Evolutionary conservation across 2,113 vertebrate species (phyloP), one percentile per base, ranked within the genome.

Genomic region (Mastomys natalensis): DNA sequence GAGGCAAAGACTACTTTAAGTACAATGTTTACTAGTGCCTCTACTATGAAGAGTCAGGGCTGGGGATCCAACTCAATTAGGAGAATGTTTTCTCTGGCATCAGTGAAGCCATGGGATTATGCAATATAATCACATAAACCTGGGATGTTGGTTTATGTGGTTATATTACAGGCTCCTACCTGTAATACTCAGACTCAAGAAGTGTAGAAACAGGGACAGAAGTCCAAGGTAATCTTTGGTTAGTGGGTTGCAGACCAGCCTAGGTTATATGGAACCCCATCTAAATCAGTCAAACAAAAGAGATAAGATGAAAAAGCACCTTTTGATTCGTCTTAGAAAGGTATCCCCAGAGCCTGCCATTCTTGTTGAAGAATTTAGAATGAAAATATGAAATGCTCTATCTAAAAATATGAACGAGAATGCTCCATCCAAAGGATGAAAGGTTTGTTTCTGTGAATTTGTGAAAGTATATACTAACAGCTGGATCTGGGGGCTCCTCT

Each of bases 381-480:
- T 40, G 7, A 31, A 29, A 81, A 55, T 0, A 11, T 43, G 8
- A n/a, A 40, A 24, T 37, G 7, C 17, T 0, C 21, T 37, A 62
- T 22, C 0, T 0, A 5, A 2, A 43, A 34, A 1, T 66, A 29
- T 66, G 64, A 66, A 66, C 0, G 3, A 22, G 3, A 58, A 37
- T 51, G 7, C 9, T 0, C 12, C 53, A 84, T 22, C 1, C 1
- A 5, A 2, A 43, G 3, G 48, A 68, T 10, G 53, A 8, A 16
- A 34, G 40, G 0, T n/a, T 82, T 82, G 13, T 64, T 45, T 17
- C 74, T 84, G n/a, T 29, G 3, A 3, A 53, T 10, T 31, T 15
- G 24, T 68, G 17, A 82, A 53, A 19, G 90, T n/a, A 45, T 5
- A 66, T 17, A 66, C 40, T 66, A 31, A 53, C 7, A 51, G 77